Conservation (phyloP, 2,888 invertebrate species). For the Xestobium rufovillosum region DNA sequence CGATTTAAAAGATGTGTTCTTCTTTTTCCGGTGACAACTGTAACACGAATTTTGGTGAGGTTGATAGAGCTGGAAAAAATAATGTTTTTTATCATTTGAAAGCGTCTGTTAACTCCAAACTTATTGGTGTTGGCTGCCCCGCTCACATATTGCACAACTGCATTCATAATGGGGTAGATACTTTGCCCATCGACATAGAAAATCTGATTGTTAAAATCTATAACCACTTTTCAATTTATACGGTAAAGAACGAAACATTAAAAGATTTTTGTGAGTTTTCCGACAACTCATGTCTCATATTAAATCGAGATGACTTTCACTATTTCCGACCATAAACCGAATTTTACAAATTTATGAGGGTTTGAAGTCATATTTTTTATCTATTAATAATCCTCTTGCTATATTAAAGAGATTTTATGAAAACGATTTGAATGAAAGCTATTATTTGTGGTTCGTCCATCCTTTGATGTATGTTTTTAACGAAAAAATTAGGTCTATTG, state of each 20-base stretch:
- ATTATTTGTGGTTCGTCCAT: conserved; percentile 21
- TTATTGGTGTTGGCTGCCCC: conserved; percentile 22
- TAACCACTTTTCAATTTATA: conserved; percentile 21
- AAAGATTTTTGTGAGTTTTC: conserved; percentile 6
- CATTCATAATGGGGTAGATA: conserved; percentile 20
- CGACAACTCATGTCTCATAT: conserved; percentile 16
- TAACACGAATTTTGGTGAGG: conserved; percentile 24
- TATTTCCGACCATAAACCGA: conserved; percentile 22
- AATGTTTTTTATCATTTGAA: conserved; percentile 21
- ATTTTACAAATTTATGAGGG: conserved; percentile 20
- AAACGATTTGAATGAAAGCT: conserved; percentile 20
- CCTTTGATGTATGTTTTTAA: conserved; percentile 22
- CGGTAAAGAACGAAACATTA: conserved; percentile 12
- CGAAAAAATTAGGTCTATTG: conserved; percentile 18
- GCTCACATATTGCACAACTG: conserved; percentile 24
- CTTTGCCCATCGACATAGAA: conserved; percentile 23
- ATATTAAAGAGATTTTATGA: conserved; percentile 21
- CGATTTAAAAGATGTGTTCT: conserved; percentile 12
- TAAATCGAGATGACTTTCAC: conserved; percentile 22
- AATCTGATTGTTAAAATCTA: conserved; percentile 21
- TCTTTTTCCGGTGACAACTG: conserved; percentile 16
- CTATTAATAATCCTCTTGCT: conserved; percentile 35
- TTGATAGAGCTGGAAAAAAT: conserved; percentile 17
- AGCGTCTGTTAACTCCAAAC: conserved; percentile 12
- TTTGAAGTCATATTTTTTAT: conserved; percentile 25